Evolutionary conservation across 2,113 vertebrate genomes (phyloP).

Genomic region (Rhea americana): DNA sequence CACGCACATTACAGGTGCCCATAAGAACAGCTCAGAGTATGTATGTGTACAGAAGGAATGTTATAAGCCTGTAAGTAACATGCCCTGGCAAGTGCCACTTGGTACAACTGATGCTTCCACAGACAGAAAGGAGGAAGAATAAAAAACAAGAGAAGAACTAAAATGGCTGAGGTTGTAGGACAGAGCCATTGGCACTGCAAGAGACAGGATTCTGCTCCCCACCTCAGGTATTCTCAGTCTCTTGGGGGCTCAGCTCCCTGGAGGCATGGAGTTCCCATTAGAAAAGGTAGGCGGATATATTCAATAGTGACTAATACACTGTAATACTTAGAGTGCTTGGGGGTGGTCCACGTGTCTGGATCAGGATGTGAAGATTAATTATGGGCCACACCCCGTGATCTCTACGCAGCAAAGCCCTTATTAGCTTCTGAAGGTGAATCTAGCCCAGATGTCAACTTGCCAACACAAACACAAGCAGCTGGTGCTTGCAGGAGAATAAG

Average conservation of each 20-base stretch:
- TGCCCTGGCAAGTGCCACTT: neutral
- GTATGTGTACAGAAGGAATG: rapidly evolving
- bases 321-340: neutral
- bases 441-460: neutral
- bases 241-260: neutral
- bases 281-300: neutral
- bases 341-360: neutral
- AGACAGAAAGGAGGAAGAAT: neutral
- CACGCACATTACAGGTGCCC: neutral
- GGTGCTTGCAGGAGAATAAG: neutral
- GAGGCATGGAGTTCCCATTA: neutral
- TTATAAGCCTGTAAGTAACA: neutral
- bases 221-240: neutral
- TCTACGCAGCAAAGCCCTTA: neutral
- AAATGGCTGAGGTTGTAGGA: neutral
- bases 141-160: neutral
- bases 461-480: neutral
- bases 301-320: neutral
- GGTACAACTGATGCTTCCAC: neutral
- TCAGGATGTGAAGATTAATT: neutral
- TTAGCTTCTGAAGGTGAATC: neutral
- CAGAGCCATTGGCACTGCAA: neutral
- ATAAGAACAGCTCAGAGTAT: neutral
- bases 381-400: neutral
- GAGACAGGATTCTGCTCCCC: neutral